Evolutionary conservation across 2,113 vertebrate species (phyloP).

Genomic region (Notothenia coriiceps): DNA sequence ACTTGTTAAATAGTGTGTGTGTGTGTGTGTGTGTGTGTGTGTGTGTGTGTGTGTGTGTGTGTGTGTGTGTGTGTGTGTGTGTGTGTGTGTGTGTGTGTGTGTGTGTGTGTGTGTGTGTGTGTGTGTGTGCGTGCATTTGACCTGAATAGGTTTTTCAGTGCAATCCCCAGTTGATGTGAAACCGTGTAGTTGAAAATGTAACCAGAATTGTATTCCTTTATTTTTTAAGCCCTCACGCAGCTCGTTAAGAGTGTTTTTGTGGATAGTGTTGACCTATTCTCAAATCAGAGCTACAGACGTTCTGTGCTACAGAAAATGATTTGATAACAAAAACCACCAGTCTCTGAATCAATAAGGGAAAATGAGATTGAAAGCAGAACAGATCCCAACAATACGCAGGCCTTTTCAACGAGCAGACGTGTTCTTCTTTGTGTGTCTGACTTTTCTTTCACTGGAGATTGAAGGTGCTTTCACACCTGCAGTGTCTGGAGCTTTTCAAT

Average conservation of each 20-base stretch:
- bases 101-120: no score
- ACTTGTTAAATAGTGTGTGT: no score
- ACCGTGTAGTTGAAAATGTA: not conserved
- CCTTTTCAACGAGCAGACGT: slow-evolving; percentile 13
- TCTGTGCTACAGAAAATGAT: slow-evolving; percentile 3
- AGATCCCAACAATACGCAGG: slow-evolving; percentile 4
- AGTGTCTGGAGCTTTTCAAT: slow-evolving; percentile 10
- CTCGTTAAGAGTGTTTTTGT: slow-evolving; percentile 2
- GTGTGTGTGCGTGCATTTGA: no score
- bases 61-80: no score
- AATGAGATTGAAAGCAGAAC: slow-evolving; percentile 32
- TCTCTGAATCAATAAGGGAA: not conserved
- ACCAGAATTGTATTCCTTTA: not conserved
- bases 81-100: not conserved
- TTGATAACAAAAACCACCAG: slow-evolving; percentile 5
- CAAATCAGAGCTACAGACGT: slow-evolving; percentile 15
- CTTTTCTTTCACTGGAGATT: not conserved
- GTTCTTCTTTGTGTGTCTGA: slow-evolving; percentile 25
- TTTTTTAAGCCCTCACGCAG: not conserved
- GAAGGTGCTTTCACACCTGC: slow-evolving; percentile 44
- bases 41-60: no score
- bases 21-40: no score
- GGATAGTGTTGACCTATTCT: slow-evolving; percentile 20
- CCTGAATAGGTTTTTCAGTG: not conserved
- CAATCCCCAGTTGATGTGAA: slow-evolving; percentile 2